phyloP scores from a whole-genome alignment of 2,797 vertebrate species.

The Benthosema pterotum region DNA sequence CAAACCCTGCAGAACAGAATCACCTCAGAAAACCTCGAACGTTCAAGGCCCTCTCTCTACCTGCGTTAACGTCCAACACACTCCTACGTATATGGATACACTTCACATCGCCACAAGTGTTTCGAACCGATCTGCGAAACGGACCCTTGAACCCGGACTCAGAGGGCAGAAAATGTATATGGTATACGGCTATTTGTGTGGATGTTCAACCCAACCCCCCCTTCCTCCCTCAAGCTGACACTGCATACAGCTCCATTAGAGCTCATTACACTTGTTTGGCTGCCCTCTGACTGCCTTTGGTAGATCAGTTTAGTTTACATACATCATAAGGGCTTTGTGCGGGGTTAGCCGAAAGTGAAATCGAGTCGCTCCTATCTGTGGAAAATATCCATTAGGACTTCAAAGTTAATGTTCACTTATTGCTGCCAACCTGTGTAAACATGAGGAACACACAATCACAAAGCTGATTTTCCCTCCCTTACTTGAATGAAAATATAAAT shows the following conservation, averaged over 20 bases:
- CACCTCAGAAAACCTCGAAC: conserved; percentile 86
- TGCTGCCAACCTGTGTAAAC: conserved; percentile 1
- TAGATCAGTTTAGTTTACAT: conserved; percentile 29
- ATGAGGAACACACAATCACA: background rate
- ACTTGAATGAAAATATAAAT: background rate
- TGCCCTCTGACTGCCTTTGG: conserved; percentile 21
- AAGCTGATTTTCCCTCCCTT: conserved; percentile 1
- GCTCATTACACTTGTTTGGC: conserved; percentile 2
- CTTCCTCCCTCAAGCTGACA: conserved; percentile 8
- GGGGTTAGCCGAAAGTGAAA: conserved; percentile 27
- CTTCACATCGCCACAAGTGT: conserved; percentile 50
- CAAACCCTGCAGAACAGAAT: conserved; percentile 90
- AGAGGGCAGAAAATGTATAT: conserved; percentile 27
- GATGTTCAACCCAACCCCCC: background rate
- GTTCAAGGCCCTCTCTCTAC: conserved; percentile 79
- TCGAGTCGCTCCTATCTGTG: conserved; percentile 13
- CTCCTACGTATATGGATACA: conserved; percentile 56
- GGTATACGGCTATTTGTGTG: conserved; percentile 17
- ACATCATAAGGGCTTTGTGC: conserved; percentile 19
- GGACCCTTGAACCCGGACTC: conserved; percentile 17
- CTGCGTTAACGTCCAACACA: conserved; percentile 63
- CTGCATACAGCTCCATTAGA: conserved; percentile 17
- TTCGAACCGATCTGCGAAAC: conserved; percentile 16
- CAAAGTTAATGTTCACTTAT: conserved; percentile 17
- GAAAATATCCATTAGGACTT: conserved; percentile 25